Conservation (phyloP, 1,140 invertebrate species). For the Euura saliciscinereae region DNA sequence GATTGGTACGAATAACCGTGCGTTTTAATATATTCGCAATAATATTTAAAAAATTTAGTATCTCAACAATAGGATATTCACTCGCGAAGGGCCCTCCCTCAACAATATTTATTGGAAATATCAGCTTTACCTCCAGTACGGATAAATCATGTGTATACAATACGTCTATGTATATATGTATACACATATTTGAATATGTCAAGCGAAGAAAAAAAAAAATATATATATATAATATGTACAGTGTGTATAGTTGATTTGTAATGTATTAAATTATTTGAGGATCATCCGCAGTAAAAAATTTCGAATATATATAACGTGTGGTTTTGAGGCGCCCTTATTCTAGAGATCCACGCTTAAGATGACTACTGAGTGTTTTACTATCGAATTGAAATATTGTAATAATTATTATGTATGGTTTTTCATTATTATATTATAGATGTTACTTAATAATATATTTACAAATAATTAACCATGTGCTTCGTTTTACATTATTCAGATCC, state of each 20-base stretch:
- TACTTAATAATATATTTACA: slow-evolving; percentile 55
- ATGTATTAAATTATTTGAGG: background rate
- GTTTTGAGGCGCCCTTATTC: background rate
- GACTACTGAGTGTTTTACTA: slow-evolving; percentile 47
- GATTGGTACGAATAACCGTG: slow-evolving; percentile 2
- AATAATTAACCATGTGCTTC: slow-evolving; percentile 41
- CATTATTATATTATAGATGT: slow-evolving; percentile 55
- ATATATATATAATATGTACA: slow-evolving; percentile 6
- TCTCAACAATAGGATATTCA: background rate
- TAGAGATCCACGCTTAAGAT: slow-evolving; percentile 21
- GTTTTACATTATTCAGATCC: background rate
- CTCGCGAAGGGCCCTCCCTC: slow-evolving; percentile 21
- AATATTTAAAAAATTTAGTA: slow-evolving; percentile 33
- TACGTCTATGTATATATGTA: background rate
- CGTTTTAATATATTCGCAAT: slow-evolving; percentile 29
- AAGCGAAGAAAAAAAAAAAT: background rate
- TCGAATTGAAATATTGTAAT: slow-evolving; percentile 47
- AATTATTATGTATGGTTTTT: slow-evolving; percentile 53
- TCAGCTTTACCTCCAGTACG: slow-evolving; percentile 17
- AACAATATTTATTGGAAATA: slow-evolving; percentile 35
- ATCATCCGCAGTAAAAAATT: background rate
- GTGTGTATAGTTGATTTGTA: background rate
- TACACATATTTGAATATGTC: background rate
- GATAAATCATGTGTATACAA: background rate
- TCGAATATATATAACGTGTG: background rate